Evolutionary conservation across 2,113 vertebrate genomes (phyloP), one percentile per base, ranked within the genome.

Genomic region (Daphoenositta chrysoptera): DNA sequence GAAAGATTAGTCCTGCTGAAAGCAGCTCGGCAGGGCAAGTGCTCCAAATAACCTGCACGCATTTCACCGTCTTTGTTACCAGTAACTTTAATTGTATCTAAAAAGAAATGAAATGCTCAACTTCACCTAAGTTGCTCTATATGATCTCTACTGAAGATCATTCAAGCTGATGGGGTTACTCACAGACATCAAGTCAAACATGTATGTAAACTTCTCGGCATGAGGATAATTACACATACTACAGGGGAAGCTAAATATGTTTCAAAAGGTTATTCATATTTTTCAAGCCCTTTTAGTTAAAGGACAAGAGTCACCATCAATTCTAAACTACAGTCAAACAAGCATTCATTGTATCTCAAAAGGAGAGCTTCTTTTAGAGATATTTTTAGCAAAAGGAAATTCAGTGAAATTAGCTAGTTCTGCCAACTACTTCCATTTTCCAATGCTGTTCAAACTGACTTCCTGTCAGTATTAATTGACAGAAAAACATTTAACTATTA

Each of bases 311-410:
- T 88, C 93, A 77, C n/a, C 63, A 93, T 56, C 79, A 83, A 68
- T 86, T 95, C 68, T 93, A 83, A 90, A 61, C 73, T 83, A 37
- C 20, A 72, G 91, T 39, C 65, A 60, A 96, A 97, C 94, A 97
- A 96, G 82, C 42, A 70, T 33, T 90, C 94, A 92, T 92, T 96
- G 92, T 96, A 77, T 91, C 51, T 86, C 64, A 70, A 87, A 88
- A 95, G 94, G 96, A 97, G 78, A 93, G 68, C 68, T 86, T 92
- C 78, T 97, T 95, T 92, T 90, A 70, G 45, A 83, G 54, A 31
- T 95, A 96, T 97, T 90, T 94, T 97, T 96, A 97, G 93, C 71
- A 88, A 94, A 94, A 94, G 94, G 88, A 96, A 96, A 96, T 70
- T 90, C 89, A 94, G 88, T 88, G 79, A 95, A 95, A 97, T 91